A percentile compares a stretch with the other conserved stretches of the same genome.
phyloP scores from a whole-genome alignment of 2,113 vertebrate species.

The Clarias batrachus region DNA sequence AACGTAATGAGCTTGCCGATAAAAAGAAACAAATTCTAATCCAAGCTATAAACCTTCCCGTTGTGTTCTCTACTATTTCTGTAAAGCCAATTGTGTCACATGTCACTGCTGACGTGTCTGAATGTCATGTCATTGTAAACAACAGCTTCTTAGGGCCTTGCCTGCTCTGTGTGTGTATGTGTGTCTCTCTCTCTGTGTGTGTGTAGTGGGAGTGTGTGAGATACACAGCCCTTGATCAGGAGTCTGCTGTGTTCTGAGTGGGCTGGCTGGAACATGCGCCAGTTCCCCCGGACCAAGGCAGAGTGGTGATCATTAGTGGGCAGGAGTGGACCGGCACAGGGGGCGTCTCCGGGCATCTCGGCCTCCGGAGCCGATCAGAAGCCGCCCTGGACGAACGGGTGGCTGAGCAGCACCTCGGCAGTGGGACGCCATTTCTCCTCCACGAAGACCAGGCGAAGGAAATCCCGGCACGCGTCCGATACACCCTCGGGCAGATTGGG shows the following conservation, averaged over 20 bases:
- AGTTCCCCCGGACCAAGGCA: conserved; percentile 58
- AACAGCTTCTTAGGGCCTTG: conserved; percentile 3
- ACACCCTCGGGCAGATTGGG: conserved; percentile 81
- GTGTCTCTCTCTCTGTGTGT: neutral
- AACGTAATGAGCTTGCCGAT: neutral
- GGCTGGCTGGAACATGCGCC: conserved; percentile 51
- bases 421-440: conserved; percentile 88
- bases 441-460: conserved; percentile 86
- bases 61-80: neutral
- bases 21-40: neutral
- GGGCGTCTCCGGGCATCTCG: conserved; percentile 50
- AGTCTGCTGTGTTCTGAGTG: conserved; percentile 47
- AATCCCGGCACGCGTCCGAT: conserved; percentile 80
- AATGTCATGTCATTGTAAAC: conserved; percentile 12
- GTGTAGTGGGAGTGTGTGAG: neutral
- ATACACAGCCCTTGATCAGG: conserved; percentile 8
- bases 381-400: conserved; percentile 79
- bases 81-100: neutral
- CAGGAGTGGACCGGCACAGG: conserved; percentile 26
- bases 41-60: neutral
- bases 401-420: conserved; percentile 81
- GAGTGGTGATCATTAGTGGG: conserved; percentile 60
- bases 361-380: conserved; percentile 69
- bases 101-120: neutral
- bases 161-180: conserved; percentile 2